Evolutionary conservation across 2,113 vertebrate genomes (phyloP).

Genomic region (Polyodon spathula): DNA sequence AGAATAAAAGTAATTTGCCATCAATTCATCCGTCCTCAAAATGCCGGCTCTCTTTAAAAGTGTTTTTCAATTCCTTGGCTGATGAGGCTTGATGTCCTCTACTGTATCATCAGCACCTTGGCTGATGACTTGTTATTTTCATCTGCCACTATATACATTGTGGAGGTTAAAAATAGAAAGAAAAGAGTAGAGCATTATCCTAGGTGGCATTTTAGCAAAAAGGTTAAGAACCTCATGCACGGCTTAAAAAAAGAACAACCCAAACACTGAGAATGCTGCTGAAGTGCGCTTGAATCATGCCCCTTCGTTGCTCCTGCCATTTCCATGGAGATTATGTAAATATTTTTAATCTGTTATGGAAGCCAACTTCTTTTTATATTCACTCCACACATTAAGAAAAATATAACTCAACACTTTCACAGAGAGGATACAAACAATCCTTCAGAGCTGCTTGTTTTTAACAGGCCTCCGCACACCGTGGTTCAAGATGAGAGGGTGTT

Average conservation of each 20-base stretch:
- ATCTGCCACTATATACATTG: too few relatives aligned
- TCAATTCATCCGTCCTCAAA: too few relatives aligned
- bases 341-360: slow-evolving; percentile 15
- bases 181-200: not conserved
- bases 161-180: slow-evolving; percentile 15
- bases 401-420: slow-evolving; percentile 11
- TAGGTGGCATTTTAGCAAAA: slow-evolving; percentile 17
- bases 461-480: not conserved
- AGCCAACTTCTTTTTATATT: slow-evolving; percentile 10
- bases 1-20: too few relatives aligned
- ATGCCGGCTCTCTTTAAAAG: too few relatives aligned
- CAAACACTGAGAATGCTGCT: slow-evolving; percentile 19
- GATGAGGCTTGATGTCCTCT: too few relatives aligned
- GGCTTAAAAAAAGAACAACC: slow-evolving; percentile 18
- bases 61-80: too few relatives aligned
- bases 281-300: slow-evolving; percentile 22
- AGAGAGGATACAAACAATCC: not conserved
- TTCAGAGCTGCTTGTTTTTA: not conserved
- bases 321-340: slow-evolving; percentile 33
- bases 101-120: too few relatives aligned
- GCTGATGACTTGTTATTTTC: too few relatives aligned
- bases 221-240: slow-evolving; percentile 7
- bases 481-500: too few relatives aligned
- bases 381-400: slow-evolving; percentile 20
- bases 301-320: slow-evolving; percentile 22